Evolutionary conservation across 2,888 invertebrate genomes (phyloP), one percentile per base, ranked within the genome.

Genomic region (Hirtodrosophila confusa): DNA sequence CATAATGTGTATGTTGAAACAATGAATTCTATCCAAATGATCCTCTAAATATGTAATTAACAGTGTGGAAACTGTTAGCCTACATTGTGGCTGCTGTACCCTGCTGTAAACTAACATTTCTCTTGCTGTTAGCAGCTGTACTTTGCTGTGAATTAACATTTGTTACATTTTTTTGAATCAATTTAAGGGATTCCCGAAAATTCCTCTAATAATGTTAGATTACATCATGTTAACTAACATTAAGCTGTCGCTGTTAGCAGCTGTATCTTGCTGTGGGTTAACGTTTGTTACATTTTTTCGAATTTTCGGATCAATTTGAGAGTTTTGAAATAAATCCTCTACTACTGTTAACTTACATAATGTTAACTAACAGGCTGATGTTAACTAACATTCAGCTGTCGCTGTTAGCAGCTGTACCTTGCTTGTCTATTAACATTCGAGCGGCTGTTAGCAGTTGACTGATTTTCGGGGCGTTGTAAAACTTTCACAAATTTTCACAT

Each of bases 401-500:
- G 7, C 29, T 36, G 31, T 43, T 36, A 33, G n/a, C 48, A 37
- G 24, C 17, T 44, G 39, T 40, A 39, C 45, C 23, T 6, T 4
- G n/a, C 41, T n/a, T 64, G 65, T 63, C 45, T 27, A 27, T n/a
- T 54, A 57, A 40, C 65, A 48, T 51, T 49, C 43, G 41, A 24
- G 31, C 9, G 9, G 7, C 8, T 31, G 31, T 8, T 24, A 51
- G 33, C 44, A 53, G 35, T 48, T 49, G 45, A 69, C 31, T 61
- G 41, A 57, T 74, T 49, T 61, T 57, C 27, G 62, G 62, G 45
- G 44, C 54, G 57, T 35, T 67, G 27, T 23, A 66, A 66, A 77
- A 77, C 75, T 77, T 76, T 76, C 75, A 62, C 75, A 74, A 69
- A 57, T 57, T 54, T 61, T 37, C 50, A 54, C 66, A 56, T 45